phyloP scores from a whole-genome alignment of 2,888 invertebrate genomes.

The Ariolimax columbianus region DNA sequence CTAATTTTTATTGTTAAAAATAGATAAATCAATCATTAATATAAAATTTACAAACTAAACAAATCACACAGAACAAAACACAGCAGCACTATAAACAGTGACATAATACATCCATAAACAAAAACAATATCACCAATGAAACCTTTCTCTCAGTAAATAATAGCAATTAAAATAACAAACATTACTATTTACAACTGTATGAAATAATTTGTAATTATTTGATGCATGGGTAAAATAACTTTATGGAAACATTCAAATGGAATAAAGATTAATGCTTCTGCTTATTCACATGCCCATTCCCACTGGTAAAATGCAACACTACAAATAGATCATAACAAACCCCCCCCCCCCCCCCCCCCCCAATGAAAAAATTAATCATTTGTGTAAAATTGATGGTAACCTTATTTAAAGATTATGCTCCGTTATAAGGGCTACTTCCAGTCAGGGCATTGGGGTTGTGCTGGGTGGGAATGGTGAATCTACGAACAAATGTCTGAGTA shows the following conservation, averaged over 20 bases:
- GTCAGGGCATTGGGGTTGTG: too few species aligned
- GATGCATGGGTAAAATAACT: not conserved
- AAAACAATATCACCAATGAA: slow-evolving; percentile 3
- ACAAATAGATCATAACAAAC: not conserved
- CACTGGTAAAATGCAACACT: not conserved
- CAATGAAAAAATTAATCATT: not conserved
- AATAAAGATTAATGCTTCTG: not conserved
- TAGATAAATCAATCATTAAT: not conserved
- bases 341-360: too few species aligned
- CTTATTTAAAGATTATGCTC: not conserved
- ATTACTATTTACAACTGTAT: not conserved
- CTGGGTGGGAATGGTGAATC: too few species aligned
- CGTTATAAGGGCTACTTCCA: not conserved
- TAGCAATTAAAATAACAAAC: not conserved
- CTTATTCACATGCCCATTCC: not conserved
- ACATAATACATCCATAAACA: not conserved
- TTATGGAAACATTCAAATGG: too few species aligned
- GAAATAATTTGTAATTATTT: not conserved
- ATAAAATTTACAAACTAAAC: not conserved
- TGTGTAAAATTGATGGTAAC: not conserved
- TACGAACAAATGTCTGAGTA: too few species aligned
- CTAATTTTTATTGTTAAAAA: not conserved
- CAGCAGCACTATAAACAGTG: not conserved
- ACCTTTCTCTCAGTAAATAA: not conserved
- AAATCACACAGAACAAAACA: not conserved